Evolutionary conservation across 2,888 invertebrate species (phyloP).

Genomic region (Drosophila tripunctata): DNA sequence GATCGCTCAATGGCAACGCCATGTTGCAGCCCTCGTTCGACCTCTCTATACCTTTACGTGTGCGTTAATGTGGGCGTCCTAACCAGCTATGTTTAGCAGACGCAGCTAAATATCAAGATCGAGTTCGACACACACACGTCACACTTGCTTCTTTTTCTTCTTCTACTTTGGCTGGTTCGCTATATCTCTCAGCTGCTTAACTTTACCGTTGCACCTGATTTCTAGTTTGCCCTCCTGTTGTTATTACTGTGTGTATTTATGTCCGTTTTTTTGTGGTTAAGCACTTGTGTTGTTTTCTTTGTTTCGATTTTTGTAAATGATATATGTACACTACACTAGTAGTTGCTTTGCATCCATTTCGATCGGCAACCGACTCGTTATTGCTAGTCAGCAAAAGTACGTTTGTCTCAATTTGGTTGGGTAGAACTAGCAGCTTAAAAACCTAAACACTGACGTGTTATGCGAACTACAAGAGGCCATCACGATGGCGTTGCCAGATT

Average conservation of each 20-base stretch:
- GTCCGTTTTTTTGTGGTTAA: slow-evolving; percentile 53
- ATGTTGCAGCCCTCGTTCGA: slow-evolving; percentile 41
- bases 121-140: slow-evolving; percentile 55
- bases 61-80: slow-evolving; percentile 31
- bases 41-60: background rate
- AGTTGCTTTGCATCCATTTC: slow-evolving; percentile 29
- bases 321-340: slow-evolving; percentile 7
- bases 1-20: slow-evolving; percentile 75
- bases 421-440: slow-evolving; percentile 56
- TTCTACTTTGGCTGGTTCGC: slow-evolving; percentile 9
- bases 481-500: slow-evolving; percentile 26
- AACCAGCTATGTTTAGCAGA: slow-evolving; percentile 26
- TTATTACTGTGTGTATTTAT: slow-evolving; percentile 26
- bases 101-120: slow-evolving; percentile 1
- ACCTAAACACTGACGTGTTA: slow-evolving; percentile 74
- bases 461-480: slow-evolving; percentile 45
- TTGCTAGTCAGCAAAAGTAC: slow-evolving; percentile 22
- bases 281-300: background rate
- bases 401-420: slow-evolving; percentile 21
- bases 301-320: background rate
- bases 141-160: slow-evolving; percentile 17
- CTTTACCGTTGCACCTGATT: slow-evolving; percentile 46
- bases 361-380: slow-evolving; percentile 49
- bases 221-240: slow-evolving; percentile 14
- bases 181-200: slow-evolving; percentile 43